Base-by-base conservation (phyloP, 2,888 invertebrate species). In the Drosophila multiciliata region DNA sequence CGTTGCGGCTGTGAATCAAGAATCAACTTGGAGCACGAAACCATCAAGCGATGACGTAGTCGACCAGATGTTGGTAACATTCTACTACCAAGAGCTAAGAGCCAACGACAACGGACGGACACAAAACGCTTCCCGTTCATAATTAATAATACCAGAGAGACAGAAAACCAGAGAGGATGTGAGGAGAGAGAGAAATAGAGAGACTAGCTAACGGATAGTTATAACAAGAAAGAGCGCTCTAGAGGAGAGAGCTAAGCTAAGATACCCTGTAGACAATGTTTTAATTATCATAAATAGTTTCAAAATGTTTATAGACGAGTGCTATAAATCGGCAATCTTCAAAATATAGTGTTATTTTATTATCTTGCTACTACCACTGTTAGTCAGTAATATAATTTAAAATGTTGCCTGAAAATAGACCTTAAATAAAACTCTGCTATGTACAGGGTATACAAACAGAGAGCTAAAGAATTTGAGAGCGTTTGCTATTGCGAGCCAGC, bases 91-190 rank as follows among this genome's bases (percentile, higher is more conserved):
- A 75, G 66, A 52, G 52, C 52, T 3, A 53, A 53, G 53, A 54
- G 36, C 61, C 60, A 60, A 53, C 64, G 53, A 59, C 77, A 72
- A 61, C 67, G 49, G 65, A 50, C 40, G 38, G 36, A 23, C 60
- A 35, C 29, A 65, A 69, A 53, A 52, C 20, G 66, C 67, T 83
- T 84, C 49, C 67, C 79, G 59, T 78, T 59, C 70, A 81, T 89
- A 83, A 85, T 85, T 75, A 78, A 58, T 83, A 80, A 86, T 80
- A 83, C 73, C 63, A 81, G 64, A 66, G 72, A 60, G 23, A 15
- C 4, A 45, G 15, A 15, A 15, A 23, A 8, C 0, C 12, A 12
- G 0, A 15, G 36, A 36, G 36, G 7, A 15, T 7, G 15, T 5
- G 36, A 36, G 5, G 7, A 17, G 15, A 49, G 3, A 74, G 58